Base-by-base conservation (phyloP, 1,140 invertebrate species). In the Leguminivora glycinivorella region DNA sequence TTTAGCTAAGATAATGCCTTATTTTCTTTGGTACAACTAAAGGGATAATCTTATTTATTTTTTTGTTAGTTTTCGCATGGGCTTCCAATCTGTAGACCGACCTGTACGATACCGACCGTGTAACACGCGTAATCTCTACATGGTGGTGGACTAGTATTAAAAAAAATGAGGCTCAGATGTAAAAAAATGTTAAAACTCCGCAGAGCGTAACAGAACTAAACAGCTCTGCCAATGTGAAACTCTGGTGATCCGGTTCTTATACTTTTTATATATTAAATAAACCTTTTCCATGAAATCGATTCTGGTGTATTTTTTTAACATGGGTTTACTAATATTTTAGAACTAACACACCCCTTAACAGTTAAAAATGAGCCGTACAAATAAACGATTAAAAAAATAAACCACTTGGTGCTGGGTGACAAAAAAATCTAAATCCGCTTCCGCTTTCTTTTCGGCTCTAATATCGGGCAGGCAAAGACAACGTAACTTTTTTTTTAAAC, bases 281-380 rank as follows among this genome's bases (percentile, higher is more conserved):
- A 90, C 83, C 88, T 87, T 89, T 89, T 88, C 87, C 87, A 89
- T 91, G 88, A 91, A 89, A 91, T 91, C 87, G 77, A 89, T 52
- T 73, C 79, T 86, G 89, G 89, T 90, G 88, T 91, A 91, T 91
- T 91, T 79, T 91, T 91, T 91, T 91, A 91, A 91, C 87, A 91
- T 90, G 89, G 87, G 89, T 77, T 71, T 85, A 91, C 89, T 91
- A 91, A 91, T 91, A 74, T 74, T 71, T 75, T 81, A 76, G 73
- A 52, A 89, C 88, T 91, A 91, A 91, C 87, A 81, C 9, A 75
- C 68, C 82, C 87, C 71, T 70, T 88, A 89, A 88, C 81, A 69
- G 58, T 60, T 63, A 72, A 75, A 63, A 74, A 68, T 68, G 72
- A 80, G 71, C 73, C 74, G 77, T 72, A 77, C 67, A 70, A 22